Conservation (phyloP, 1,140 invertebrate species). For the Steinernema khuongi region DNA sequence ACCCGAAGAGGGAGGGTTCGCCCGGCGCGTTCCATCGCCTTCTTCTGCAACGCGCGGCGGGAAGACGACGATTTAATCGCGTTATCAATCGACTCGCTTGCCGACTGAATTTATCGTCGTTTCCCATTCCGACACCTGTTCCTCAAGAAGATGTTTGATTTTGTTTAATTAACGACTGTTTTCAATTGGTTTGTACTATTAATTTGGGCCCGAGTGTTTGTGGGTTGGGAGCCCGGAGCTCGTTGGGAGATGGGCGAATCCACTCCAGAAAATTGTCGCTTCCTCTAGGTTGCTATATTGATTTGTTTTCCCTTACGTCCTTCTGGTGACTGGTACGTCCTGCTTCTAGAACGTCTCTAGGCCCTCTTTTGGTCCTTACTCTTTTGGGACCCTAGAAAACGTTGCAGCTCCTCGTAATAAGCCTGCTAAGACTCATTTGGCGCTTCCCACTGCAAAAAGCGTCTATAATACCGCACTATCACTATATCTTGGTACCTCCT, state of each 20-base stretch:
- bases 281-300: too few species aligned
- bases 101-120: constrained; percentile 11
- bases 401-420: too few species aligned
- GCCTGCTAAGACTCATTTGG: too few species aligned
- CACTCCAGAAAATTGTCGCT: too few species aligned
- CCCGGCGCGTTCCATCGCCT: background rate
- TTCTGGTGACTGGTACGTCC: too few species aligned
- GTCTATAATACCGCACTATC: too few species aligned
- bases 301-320: too few species aligned
- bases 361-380: too few species aligned
- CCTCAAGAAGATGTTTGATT: background rate
- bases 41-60: background rate
- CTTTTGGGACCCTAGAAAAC: too few species aligned
- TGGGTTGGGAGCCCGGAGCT: background rate
- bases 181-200: background rate
- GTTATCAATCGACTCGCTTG: constrained; percentile 7
- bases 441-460: too few species aligned
- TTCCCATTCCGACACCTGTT: background rate
- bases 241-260: background rate
- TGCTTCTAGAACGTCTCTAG: too few species aligned
- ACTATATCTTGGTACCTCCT: too few species aligned
- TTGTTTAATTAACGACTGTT: background rate
- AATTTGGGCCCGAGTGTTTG: background rate
- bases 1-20: background rate
- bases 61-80: background rate